Base-by-base conservation (phyloP, 2,113 vertebrate species). In the Sylvilagus bachmani region DNA sequence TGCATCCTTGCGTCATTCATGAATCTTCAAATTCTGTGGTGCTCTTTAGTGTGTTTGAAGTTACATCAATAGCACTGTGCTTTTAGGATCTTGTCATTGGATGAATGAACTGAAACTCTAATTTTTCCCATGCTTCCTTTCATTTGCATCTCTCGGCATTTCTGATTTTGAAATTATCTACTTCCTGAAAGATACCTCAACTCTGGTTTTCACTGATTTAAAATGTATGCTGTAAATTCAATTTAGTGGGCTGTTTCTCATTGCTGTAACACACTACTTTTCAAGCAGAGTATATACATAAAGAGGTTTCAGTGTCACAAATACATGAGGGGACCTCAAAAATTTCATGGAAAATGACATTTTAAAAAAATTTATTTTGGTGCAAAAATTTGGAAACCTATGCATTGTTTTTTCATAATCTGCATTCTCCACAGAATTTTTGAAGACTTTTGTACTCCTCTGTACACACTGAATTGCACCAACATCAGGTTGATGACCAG, bases 81-180 rank as follows among this genome's bases (percentile, higher is more conserved):
- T 19, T 90, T 96, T 75, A 93, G 92, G 21, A 64, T 69, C 61
- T 77, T 64, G 5, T 87, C 33, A 96, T 69, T 69, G 90, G 74
- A 69, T 22, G 27, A 53, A 90, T 2, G 58, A 16, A 70, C 82
- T 1, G 13, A 87, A 90, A 78, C 27, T 71, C 55, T 89, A 10
- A 49, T 80, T 84, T 69, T 84, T 5, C 22, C 29, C 87, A 17
- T 86, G 14, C 61, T 62, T 78, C 44, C 22, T 81, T 90, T 85
- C 29, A 51, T 22, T 79, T 77, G 3, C 19, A 24, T 77, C 8
- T 9, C 66, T 33, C 87, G 44, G 33, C 22, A 75, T 21, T 67
- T 80, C 66, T 49, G 29, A n/a, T 64, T 85, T 58, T 10, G 25
- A 29, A 75, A 89, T 61, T 44, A 75, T 36, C 5, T 44, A 27